Evolutionary conservation across 2,797 vertebrate species (phyloP).

Genomic region (Pantherophis vulpinus): DNA sequence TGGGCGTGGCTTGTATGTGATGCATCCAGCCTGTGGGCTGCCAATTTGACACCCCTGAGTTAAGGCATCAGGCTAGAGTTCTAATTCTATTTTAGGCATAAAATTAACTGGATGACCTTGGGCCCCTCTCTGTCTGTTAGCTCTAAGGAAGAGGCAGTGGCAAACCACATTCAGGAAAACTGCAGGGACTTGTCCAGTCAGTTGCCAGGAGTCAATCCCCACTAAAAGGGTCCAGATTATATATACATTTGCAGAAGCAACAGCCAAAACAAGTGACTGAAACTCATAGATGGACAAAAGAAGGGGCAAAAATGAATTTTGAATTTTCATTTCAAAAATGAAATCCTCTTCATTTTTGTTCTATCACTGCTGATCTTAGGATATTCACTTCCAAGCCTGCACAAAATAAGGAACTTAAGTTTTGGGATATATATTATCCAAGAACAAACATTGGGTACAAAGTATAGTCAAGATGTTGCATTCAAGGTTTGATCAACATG

Average conservation of each 20-base stretch:
- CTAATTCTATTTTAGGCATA: not conserved
- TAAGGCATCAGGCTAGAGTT: not conserved
- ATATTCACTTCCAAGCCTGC: not conserved
- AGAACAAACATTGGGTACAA: not conserved
- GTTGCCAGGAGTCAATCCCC: not conserved
- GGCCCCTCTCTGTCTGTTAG: not conserved
- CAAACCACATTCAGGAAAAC: not conserved
- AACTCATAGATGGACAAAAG: not conserved
- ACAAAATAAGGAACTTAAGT: not conserved
- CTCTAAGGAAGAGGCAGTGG: not conserved
- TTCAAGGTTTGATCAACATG: not conserved
- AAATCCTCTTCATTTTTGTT: not conserved
- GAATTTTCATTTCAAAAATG: too few species aligned
- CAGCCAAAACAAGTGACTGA: not conserved
- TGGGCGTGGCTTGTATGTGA: too few species aligned
- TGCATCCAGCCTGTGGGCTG: too few species aligned
- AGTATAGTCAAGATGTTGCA: not conserved
- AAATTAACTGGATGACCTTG: not conserved
- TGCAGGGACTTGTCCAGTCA: not conserved
- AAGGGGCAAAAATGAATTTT: not conserved
- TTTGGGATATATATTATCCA: not conserved
- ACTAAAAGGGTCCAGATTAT: not conserved
- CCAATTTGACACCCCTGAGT: not conserved
- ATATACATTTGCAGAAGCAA: not conserved
- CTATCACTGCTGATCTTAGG: not conserved